These are phyloP conservation scores for Morus bassanus DNA, from an alignment of 2,797 vertebrate species.

Conservation along the genomic window DNA sequence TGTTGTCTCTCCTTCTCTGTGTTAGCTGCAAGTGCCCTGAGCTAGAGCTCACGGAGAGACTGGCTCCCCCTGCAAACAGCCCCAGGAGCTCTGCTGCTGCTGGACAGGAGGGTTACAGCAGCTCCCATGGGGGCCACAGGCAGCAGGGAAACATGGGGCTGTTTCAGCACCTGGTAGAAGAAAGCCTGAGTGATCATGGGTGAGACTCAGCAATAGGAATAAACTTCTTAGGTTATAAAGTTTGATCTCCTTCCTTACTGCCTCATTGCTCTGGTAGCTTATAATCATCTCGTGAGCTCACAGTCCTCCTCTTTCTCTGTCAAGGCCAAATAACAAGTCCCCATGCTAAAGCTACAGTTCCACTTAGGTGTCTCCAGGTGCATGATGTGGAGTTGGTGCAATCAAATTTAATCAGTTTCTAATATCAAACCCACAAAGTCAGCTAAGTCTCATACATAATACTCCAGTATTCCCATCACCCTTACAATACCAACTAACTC, in stretches of 20 bases:
- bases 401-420: neutral
- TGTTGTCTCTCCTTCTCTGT: accelerated
- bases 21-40: neutral
- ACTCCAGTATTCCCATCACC: neutral
- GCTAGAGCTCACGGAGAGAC: accelerated
- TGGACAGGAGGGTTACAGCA: accelerated
- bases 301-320: neutral
- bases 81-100: neutral
- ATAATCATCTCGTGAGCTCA: neutral
- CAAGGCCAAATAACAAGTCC: neutral
- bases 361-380: neutral
- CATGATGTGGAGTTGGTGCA: neutral
- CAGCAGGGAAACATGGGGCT: neutral
- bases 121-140: neutral
- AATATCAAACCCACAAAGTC: neutral
- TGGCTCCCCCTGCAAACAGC: accelerated
- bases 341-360: neutral
- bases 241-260: neutral
- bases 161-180: neutral
- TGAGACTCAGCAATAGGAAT: neutral
- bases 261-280: neutral
- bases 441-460: neutral
- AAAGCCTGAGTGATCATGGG: neutral
- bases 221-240: neutral
- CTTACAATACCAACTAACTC: neutral